phyloP scores from a whole-genome alignment of 2,888 invertebrate species.

The Dilophus febrilis region DNA sequence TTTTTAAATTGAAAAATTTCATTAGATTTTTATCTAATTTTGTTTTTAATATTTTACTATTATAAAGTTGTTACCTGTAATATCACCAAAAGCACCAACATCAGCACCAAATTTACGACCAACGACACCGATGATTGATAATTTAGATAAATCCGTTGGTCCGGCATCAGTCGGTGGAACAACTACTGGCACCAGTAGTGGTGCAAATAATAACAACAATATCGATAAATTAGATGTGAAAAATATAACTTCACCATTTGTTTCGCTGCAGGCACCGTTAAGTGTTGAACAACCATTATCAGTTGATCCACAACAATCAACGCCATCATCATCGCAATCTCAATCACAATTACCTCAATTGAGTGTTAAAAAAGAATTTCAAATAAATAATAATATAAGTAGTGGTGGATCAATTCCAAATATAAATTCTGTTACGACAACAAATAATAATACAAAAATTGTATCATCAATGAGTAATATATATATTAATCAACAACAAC shows the following conservation, averaged over 20 bases:
- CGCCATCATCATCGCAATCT: slow-evolving; percentile 22
- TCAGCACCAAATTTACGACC: slow-evolving; percentile 29
- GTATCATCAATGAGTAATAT: neutral
- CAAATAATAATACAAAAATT: neutral
- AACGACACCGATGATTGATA: slow-evolving; percentile 29
- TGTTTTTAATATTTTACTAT: neutral
- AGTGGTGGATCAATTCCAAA: neutral
- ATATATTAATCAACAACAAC: slow-evolving; percentile 14
- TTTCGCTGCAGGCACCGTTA: slow-evolving; percentile 26
- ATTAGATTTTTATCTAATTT: neutral
- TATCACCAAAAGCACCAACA: slow-evolving; percentile 47
- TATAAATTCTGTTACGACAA: neutral
- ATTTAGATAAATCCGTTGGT: slow-evolving; percentile 28
- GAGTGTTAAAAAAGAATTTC: neutral
- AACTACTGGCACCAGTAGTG: slow-evolving; percentile 10
- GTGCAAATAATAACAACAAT: too few species aligned
- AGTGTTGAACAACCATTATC: slow-evolving; percentile 27
- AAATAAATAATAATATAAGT: neutral
- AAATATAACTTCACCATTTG: slow-evolving; percentile 20
- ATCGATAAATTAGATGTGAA: too few species aligned
- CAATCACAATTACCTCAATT: slow-evolving; percentile 19
- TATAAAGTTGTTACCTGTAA: slow-evolving; percentile 22
- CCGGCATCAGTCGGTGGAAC: slow-evolving; percentile 28
- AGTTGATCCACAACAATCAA: slow-evolving; percentile 12
- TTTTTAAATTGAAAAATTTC: neutral